These are phyloP conservation scores for Actinostola sp. DNA, from an alignment of 92 coral and sea anemone genomes.

Conservation along the genomic window DNA sequence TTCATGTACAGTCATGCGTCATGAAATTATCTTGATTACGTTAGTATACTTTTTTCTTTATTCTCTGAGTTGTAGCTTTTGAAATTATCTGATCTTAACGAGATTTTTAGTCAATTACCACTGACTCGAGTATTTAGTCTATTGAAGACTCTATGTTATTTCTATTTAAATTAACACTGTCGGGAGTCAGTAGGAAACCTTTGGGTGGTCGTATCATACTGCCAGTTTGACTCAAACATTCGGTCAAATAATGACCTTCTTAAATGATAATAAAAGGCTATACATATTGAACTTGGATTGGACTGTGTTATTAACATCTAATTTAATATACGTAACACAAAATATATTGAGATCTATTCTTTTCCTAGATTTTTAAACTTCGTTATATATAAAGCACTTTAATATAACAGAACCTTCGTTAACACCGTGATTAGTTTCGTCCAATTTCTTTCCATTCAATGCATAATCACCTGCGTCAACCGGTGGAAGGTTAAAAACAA, in stretches of 20 bases:
- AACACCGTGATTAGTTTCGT: neutral
- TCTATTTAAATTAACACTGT: neutral
- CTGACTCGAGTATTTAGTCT: neutral
- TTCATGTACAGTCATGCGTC: too few relatives aligned
- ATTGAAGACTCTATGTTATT: neutral
- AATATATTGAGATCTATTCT: neutral
- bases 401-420: neutral
- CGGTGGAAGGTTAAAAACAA: slow-evolving; percentile 6
- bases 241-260: neutral
- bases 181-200: neutral
- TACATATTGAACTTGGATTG: neutral
- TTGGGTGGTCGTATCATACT: too few relatives aligned
- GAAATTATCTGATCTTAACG: neutral
- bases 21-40: too few relatives aligned
- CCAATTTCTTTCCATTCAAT: neutral
- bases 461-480: slow-evolving; percentile 2
- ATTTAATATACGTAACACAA: neutral
- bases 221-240: neutral
- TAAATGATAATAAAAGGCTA: neutral
- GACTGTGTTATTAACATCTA: too few relatives aligned
- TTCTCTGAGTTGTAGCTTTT: neutral
- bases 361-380: too few relatives aligned
- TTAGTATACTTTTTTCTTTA: too few relatives aligned
- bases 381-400: neutral
- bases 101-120: neutral